A percentile compares a stretch with the other conserved stretches of the same genome.
Evolutionary conservation across 1,140 invertebrate genomes (phyloP).

Genomic region (Arion vulgaris): DNA sequence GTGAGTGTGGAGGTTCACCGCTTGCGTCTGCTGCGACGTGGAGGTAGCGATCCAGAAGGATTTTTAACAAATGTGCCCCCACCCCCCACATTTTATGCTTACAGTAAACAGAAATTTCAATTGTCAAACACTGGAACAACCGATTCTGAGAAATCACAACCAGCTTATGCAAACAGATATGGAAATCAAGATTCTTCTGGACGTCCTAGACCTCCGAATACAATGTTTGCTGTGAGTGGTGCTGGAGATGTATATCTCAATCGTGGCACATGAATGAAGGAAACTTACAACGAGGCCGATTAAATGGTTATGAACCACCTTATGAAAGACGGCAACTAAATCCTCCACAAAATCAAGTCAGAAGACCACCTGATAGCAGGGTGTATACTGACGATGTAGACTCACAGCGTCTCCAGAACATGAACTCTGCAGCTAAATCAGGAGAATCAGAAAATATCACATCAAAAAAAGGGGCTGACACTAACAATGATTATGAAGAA

Average conservation of each 20-base stretch:
- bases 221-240: slow-evolving; percentile 23
- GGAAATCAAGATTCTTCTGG: neutral
- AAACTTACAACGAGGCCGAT: neutral
- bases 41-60: neutral
- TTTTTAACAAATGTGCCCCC: neutral
- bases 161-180: slow-evolving; percentile 23
- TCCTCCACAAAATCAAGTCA: neutral
- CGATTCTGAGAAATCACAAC: neutral
- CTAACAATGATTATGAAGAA: slow-evolving; percentile 1
- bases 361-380: neutral
- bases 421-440: neutral
- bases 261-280: neutral
- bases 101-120: neutral
- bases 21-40: neutral
- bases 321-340: neutral
- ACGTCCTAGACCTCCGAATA: neutral
- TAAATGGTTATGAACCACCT: neutral
- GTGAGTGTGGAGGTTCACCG: slow-evolving; percentile 17
- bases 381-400: neutral
- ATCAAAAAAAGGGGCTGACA: neutral
- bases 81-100: neutral
- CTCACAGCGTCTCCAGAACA: neutral
- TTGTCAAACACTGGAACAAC: neutral
- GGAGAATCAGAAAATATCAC: neutral
- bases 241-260: slow-evolving; percentile 32